Evolutionary conservation across 2,888 invertebrate genomes (phyloP).

Genomic region (Epinotia demarniana): DNA sequence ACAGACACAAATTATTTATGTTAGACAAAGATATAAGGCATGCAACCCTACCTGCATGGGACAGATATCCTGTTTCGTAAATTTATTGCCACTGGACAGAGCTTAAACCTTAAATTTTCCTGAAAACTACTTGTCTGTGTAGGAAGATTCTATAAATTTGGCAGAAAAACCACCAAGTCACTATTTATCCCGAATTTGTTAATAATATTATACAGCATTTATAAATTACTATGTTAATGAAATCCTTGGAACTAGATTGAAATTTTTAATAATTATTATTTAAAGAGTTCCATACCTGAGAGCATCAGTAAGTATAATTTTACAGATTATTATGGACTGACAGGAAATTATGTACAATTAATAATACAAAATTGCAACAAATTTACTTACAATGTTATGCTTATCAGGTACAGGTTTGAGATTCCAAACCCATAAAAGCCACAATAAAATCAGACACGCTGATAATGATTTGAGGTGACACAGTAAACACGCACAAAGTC

Average conservation of each 20-base stretch:
- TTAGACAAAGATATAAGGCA: too few relatives aligned
- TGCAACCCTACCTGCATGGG: too few relatives aligned
- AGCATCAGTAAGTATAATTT: not conserved
- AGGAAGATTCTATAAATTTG: too few relatives aligned
- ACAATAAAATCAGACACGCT: constrained; percentile 19
- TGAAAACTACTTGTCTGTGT: too few relatives aligned
- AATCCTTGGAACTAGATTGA: not conserved
- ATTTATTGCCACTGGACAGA: too few relatives aligned
- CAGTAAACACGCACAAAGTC: constrained; percentile 15
- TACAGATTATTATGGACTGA: not conserved
- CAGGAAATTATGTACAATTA: not conserved
- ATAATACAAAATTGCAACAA: not conserved
- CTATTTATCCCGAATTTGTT: not conserved
- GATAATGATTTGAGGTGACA: constrained; percentile 15
- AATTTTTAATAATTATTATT: not conserved
- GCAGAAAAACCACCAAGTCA: not conserved
- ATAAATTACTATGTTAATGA: not conserved
- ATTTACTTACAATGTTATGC: not conserved
- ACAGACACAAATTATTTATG: too few relatives aligned
- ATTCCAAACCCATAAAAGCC: constrained; percentile 11
- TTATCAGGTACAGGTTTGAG: not conserved
- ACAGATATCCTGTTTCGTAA: too few relatives aligned
- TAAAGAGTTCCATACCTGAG: not conserved
- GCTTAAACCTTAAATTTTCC: too few relatives aligned
- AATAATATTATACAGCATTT: not conserved